phyloP scores from a whole-genome alignment of 2,797 vertebrate genomes.

The Amblyopsis hoosieri region DNA sequence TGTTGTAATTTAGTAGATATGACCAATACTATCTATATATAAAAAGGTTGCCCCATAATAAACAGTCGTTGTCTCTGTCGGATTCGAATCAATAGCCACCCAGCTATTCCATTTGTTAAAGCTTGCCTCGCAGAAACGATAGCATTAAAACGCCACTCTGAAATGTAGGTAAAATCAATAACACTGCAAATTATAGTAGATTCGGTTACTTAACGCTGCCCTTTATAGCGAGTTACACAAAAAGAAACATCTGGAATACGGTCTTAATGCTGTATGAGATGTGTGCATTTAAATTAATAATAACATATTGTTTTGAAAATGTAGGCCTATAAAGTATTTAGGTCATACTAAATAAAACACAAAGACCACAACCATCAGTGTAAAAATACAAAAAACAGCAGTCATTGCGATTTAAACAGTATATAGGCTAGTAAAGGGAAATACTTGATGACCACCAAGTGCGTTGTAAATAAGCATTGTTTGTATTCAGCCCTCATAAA shows the following conservation, averaged over 20 bases:
- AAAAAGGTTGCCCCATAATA: slow-evolving; percentile 1
- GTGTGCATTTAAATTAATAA: neutral
- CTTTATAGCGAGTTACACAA: slow-evolving; percentile 43
- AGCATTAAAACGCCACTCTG: slow-evolving; percentile 39
- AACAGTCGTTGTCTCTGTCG: slow-evolving; percentile 6
- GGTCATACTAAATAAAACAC: neutral
- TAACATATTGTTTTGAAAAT: too few relatives aligned
- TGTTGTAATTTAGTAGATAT: too few relatives aligned
- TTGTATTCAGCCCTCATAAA: neutral
- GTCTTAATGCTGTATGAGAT: neutral
- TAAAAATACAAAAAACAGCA: too few relatives aligned
- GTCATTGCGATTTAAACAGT: too few relatives aligned
- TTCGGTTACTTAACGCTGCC: slow-evolving; percentile 34
- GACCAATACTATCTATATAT: neutral
- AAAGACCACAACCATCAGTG: too few relatives aligned
- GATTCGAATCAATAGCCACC: slow-evolving; percentile 27
- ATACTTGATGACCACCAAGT: too few relatives aligned
- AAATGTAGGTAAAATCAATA: slow-evolving; percentile 61
- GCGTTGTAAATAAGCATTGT: too few relatives aligned
- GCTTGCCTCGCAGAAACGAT: slow-evolving; percentile 38
- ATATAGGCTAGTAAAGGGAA: too few relatives aligned
- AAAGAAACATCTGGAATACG: neutral
- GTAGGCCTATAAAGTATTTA: neutral
- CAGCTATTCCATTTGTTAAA: slow-evolving; percentile 35
- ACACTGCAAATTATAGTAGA: slow-evolving; percentile 49